Base-by-base conservation (phyloP, 2,888 invertebrate genomes). In the Margaritifera margaritifera region DNA sequence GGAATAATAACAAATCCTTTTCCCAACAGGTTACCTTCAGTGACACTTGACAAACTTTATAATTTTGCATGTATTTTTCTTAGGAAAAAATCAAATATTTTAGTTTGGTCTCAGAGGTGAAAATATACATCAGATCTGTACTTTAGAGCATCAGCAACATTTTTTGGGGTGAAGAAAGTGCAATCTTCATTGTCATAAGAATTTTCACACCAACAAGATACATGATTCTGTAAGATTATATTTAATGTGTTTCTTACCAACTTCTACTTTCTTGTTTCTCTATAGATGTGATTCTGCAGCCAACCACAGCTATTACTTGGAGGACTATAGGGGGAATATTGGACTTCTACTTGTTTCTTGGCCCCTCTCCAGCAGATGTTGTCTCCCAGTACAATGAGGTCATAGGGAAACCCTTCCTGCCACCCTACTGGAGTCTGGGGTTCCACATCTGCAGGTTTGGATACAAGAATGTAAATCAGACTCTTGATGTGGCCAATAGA, bases 281-380 rank as follows among this genome's bases (percentile, higher is more conserved):
- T 70, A 54, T 69, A 83, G 84, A 84, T 69, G 80, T 80, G 15
- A 67, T 80, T 25, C 70, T 86, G 24, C 82, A 82, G 86, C 95
- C 95, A 20, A 91, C 93, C 0, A 95, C 95, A 1, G 95, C 93
- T 0, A 92, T 96, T 57, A 96, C 96, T 0, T 96, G 94, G 89
- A 92, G 96, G 70, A 91, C 94, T 0, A 93, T 94, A 58, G 96
- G 96, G 20, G 96, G 96, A 0, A 91, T 95, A 19, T 90, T 96
- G 5, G 94, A 95, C 87, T 92, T 96, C 64, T 94, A 93, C 86
- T 91, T 95, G 70, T 93, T 95, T 84, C 79, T 94, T 82, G 96
- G 96, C 0, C 94, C 95, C 0, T 90, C 92, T 0, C 95, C 96
- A 0, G 79, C 82, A 61, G 90, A 91, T 54, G 90, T 92, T 8